These are phyloP conservation scores for Chalcis sispes DNA, from an alignment of 2,888 invertebrate species.

Conservation along the genomic window DNA sequence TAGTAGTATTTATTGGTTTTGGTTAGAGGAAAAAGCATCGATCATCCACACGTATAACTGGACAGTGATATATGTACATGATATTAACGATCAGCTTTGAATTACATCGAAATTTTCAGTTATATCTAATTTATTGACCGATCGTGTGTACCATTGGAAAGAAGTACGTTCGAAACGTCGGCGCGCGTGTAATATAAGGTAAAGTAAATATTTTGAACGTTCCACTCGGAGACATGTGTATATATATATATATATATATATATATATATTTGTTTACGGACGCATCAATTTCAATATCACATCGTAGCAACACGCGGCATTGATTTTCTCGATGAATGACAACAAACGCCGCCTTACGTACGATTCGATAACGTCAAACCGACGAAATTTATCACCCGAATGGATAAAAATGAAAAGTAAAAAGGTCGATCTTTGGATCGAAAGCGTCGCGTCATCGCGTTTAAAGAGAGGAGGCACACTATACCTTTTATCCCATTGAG, in stretches of 20 bases:
- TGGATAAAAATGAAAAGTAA: neutral
- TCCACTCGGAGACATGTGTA: neutral
- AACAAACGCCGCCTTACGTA: constrained; percentile 2
- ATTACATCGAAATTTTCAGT: constrained; percentile 19
- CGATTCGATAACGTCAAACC: constrained; percentile 11
- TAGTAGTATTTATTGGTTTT: too few relatives aligned
- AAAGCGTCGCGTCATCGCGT: constrained; percentile 19
- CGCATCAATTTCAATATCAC: constrained; percentile 41
- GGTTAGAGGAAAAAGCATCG: too few relatives aligned
- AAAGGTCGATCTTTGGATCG: constrained; percentile 28
- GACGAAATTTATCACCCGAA: constrained; percentile 24
- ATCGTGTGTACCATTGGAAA: neutral
- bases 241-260: neutral
- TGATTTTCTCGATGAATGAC: constrained; percentile 26
- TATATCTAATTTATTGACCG: constrained; percentile 2
- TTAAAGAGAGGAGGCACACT: neutral
- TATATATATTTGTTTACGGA: constrained; percentile 21
- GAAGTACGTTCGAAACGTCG: neutral
- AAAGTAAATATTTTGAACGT: constrained; percentile 29
- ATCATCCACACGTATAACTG: too few relatives aligned
- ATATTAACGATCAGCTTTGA: constrained; percentile 8
- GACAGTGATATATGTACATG: constrained; percentile 10
- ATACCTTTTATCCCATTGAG: neutral
- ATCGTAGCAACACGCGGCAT: constrained; percentile 9
- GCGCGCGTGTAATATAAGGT: neutral